Conservation (phyloP, 2,888 invertebrate species). For the Dicyrtomina minuta region DNA sequence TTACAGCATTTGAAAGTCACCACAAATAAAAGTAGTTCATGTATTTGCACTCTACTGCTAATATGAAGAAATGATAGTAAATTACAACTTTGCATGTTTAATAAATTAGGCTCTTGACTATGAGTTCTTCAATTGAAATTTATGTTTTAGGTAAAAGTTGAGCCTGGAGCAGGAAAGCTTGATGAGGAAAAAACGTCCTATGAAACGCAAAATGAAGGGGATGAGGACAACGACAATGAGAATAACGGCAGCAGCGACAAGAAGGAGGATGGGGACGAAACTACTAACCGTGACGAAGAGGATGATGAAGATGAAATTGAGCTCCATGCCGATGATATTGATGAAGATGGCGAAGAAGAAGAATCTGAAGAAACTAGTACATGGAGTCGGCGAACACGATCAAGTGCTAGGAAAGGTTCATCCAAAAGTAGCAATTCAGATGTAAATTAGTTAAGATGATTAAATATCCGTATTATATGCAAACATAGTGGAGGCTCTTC, state of each 20-base stretch:
- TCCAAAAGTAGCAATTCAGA: neutral
- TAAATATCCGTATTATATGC: neutral
- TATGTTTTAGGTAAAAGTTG: neutral
- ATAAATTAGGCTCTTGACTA: neutral
- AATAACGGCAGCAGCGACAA: constrained; percentile 3
- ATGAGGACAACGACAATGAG: neutral
- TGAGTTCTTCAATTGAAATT: constrained; percentile 3
- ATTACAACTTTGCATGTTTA: too few species aligned
- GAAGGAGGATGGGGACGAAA: constrained; percentile 14
- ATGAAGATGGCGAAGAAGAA: constrained; percentile 37
- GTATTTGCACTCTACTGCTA: too few species aligned
- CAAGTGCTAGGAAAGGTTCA: constrained; percentile 18
- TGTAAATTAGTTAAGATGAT: constrained; percentile 9
- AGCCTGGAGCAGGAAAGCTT: neutral
- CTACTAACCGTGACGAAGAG: constrained; percentile 37
- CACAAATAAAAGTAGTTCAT: too few species aligned
- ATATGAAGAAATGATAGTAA: too few species aligned
- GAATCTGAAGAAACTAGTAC: constrained; percentile 21
- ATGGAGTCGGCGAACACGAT: constrained; percentile 13
- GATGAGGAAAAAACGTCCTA: neutral
- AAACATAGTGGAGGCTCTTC: too few species aligned
- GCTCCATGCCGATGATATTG: constrained; percentile 50
- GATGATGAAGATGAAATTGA: constrained; percentile 53
- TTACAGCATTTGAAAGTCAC: too few species aligned
- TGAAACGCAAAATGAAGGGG: constrained; percentile 1